phyloP scores from a whole-genome alignment of 1,140 invertebrate species.

The Macrobrachium rosenbergii region DNA sequence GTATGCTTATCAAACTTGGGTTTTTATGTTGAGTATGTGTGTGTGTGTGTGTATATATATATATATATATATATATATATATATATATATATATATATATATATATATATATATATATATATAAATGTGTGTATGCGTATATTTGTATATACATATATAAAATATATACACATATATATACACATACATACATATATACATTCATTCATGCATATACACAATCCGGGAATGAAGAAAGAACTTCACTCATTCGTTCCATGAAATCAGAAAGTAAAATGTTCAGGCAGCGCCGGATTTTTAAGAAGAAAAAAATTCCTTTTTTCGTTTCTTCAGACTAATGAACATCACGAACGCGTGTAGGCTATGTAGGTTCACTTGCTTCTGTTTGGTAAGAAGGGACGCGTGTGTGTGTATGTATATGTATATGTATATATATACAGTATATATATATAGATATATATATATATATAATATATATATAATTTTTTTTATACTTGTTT shows the following conservation, averaged over 20 bases:
- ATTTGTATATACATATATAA: background rate
- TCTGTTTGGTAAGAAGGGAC: background rate
- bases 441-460: no score
- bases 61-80: conserved; percentile 10
- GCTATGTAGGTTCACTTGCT: background rate
- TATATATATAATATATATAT: no score
- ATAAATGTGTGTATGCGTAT: background rate
- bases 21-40: no score
- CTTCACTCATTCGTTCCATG: background rate
- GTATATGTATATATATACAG: no score
- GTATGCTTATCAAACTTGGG: no score
- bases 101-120: conserved; percentile 9
- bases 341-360: background rate
- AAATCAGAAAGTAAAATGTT: background rate
- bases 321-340: background rate
- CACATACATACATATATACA: background rate
- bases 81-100: conserved; percentile 12
- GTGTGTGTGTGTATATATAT: conserved; percentile 19
- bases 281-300: background rate
- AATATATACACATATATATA: background rate
- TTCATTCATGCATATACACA: background rate
- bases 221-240: background rate
- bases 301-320: background rate
- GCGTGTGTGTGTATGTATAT: no score
- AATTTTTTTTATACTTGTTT: no score